Conservation (phyloP, 2,797 vertebrate genomes). For the Orestias chungarensis region DNA sequence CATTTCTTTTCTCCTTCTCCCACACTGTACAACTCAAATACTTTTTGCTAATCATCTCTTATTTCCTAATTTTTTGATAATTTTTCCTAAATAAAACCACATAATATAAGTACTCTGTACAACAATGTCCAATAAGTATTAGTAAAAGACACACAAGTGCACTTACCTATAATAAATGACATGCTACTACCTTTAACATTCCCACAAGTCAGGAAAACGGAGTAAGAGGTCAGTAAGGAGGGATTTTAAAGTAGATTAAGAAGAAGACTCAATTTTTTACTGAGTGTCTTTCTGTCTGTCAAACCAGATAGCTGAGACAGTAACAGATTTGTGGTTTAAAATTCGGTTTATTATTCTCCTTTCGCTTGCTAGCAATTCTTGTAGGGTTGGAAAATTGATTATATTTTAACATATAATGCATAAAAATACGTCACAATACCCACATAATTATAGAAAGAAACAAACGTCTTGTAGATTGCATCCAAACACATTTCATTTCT, state of each 20-base stretch:
- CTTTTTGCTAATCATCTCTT: background rate
- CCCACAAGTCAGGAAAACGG: background rate
- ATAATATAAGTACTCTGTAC: background rate
- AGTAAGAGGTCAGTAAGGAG: background rate
- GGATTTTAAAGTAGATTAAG: too few species aligned
- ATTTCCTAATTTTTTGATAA: background rate
- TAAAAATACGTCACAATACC: too few species aligned
- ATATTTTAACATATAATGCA: too few species aligned
- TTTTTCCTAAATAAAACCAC: background rate
- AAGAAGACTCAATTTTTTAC: too few species aligned
- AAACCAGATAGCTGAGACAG: background rate
- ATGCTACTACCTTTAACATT: too few species aligned
- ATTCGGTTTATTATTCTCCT: too few species aligned
- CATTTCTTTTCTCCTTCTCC: background rate
- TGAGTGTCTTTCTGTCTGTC: background rate
- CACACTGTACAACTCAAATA: background rate
- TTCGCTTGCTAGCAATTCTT: too few species aligned
- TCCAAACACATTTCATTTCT: too few species aligned
- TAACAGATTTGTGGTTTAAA: too few species aligned
- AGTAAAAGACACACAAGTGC: background rate
- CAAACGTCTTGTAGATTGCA: too few species aligned
- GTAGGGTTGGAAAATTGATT: too few species aligned
- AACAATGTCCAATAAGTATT: background rate
- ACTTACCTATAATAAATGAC: background rate
- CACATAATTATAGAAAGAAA: too few species aligned